Base-by-base conservation (phyloP, 1,140 invertebrate genomes). In the Drosophila lini region DNA sequence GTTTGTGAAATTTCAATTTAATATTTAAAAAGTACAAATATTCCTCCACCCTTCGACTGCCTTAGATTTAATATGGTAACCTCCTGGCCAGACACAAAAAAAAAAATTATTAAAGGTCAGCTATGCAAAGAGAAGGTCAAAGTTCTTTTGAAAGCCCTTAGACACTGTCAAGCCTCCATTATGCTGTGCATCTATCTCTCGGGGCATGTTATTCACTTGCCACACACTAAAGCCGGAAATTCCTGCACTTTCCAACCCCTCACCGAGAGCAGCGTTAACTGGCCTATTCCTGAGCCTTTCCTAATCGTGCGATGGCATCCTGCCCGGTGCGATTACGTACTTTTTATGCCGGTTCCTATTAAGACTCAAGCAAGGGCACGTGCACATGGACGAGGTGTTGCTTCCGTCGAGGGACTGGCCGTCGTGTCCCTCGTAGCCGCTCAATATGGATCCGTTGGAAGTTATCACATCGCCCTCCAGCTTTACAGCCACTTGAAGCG, bases 391-490 rank as follows among this genome's bases (percentile, higher is more conserved):
- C 40, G 95, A 93, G 91, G 96, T 95, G 81, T 79, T 91, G 44
- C 95, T 94, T 74, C 90, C 91, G 84, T 93, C 94, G 53, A 95
- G 91, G 59, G 95, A 95, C 81, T 94, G 94, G 61, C 93, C 82
- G 25, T 94, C 93, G 31, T 92, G 90, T 60, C 91, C 92, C 56
- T 91, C 80, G 94, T 95, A 95, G 63, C 96, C 96, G 81, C 96
- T 95, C 78, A 97, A 92, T 80, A 97, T 96, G 80, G 96, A 97
- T 56, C 96, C 97, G 90, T 96, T 97, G 55, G 96, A 97, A 78
- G 96, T 98, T 93, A 99, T 98, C 64, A 99, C 97, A 93, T 99
- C 98, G 62, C 98, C 98, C 88, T 99, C 98, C 45, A 99, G 93
- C 91, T 97, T 92, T 92, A 98, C 95, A 94, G 98, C 95, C 93